Evolutionary conservation across 2,888 invertebrate genomes (phyloP), one percentile per base, ranked within the genome.

Genomic region (Platerodrilus igneus): DNA sequence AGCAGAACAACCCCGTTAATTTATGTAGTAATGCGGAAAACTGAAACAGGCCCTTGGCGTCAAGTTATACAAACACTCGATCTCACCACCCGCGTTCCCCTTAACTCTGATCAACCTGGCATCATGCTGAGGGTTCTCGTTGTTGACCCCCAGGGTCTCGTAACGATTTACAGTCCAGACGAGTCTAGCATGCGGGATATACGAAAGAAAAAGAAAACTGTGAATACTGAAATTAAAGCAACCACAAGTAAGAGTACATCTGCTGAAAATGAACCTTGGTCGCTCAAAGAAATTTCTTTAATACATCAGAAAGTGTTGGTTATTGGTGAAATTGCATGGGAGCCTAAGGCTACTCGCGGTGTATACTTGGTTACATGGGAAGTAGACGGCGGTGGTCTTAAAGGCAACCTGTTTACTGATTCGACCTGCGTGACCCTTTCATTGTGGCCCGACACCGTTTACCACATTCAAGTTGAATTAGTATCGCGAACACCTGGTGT

Each of bases 321-420:
- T 22, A 83, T 83, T 50, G 82, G 82, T 25, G 82, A 83, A 69
- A 80, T 83, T 51, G 79, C 80, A 29, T 83, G 83, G 83, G 80
- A 81, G 55, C 77, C 80, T 6, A 77, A 78, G 67, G 74, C 77
- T 59, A 73, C 70, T 37, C 75, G 76, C 34, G 79, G 78, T 15
- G 80, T 86, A 41, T 86, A 86, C 68, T 73, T 86, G 59, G 85
- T 87, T 34, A 86, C 86, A 45, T 87, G 86, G 86, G 86, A 87
- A 74, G 82, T 86, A 37, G 83, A 82, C 58, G 86, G 86, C 41
- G 86, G 86, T 52, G 86, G 86, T 48, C 71, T 87, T 44, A 85
- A 83, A 69, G 86, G 86, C 50, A 86, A 86, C 68, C 73, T 86
- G 49, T 83, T 86, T 67, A 87, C 86, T 23, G 86, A 86, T 66